A percentile compares a stretch with the other conserved stretches of the same genome.
phyloP scores from a whole-genome alignment of 1,140 invertebrate genomes.

The Drosophila yakuba region DNA sequence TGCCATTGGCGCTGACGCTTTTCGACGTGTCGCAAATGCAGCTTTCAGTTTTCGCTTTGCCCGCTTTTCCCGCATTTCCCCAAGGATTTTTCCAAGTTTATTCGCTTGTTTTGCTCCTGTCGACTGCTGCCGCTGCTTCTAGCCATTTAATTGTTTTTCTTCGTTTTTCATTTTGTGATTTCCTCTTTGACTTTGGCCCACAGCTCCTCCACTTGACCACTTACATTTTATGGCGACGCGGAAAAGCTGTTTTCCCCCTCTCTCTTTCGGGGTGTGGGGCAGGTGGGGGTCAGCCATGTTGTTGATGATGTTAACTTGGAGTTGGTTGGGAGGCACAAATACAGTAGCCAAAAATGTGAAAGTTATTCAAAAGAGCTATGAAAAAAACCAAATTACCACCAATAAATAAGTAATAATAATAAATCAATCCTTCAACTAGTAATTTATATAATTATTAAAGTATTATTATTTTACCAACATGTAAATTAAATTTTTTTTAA shows the following conservation, averaged over 20 bases:
- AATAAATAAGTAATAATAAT: too few relatives aligned
- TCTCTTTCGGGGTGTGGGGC: neutral
- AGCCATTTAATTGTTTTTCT: slow-evolving; percentile 81
- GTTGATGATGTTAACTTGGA: slow-evolving; percentile 75
- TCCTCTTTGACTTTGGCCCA: slow-evolving; percentile 39
- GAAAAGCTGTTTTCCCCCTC: slow-evolving; percentile 74
- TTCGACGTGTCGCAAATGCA: slow-evolving; percentile 80
- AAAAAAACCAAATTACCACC: neutral
- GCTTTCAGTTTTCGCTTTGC: slow-evolving; percentile 48
- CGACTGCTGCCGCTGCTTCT: slow-evolving; percentile 52
- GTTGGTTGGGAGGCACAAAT: slow-evolving; percentile 9
- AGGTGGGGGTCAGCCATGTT: slow-evolving; percentile 58
- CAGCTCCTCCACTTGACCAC: slow-evolving; percentile 61
- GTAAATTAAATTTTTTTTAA: neutral
- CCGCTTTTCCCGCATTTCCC: neutral
- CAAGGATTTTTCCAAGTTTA: slow-evolving; percentile 57
- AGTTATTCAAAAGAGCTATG: too few relatives aligned
- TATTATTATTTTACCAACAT: too few relatives aligned
- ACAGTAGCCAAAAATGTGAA: slow-evolving; percentile 22
- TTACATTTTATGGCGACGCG: slow-evolving; percentile 81
- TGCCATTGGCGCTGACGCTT: slow-evolving; percentile 71
- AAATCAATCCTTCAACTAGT: too few relatives aligned
- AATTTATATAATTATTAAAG: neutral
- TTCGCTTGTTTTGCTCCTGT: slow-evolving; percentile 73
- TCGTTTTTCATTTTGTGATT: slow-evolving; percentile 77